These are phyloP conservation scores for Coracopsis vasa DNA, from an alignment of 2,113 vertebrate species.

Conservation along the genomic window DNA sequence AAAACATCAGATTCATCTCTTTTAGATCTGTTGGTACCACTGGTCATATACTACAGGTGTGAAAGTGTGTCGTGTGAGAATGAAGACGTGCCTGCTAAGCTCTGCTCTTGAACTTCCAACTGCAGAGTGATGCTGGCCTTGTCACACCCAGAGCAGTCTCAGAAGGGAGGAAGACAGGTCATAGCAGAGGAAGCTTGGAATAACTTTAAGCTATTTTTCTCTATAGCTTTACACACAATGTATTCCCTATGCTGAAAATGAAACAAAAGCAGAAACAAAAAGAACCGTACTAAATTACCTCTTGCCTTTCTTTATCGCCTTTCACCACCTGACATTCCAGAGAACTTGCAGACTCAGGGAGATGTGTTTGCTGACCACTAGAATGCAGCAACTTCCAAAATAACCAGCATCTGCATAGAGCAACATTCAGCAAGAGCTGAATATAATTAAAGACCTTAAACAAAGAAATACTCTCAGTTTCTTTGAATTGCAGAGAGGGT, in stretches of 20 bases:
- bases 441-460: not conserved
- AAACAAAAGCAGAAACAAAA: not conserved
- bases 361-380: not conserved
- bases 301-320: not conserved
- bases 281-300: not conserved
- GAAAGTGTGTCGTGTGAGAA: too few species aligned
- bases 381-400: not conserved
- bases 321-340: not conserved
- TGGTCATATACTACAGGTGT: too few species aligned
- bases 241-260: not conserved
- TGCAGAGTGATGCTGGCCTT: not conserved
- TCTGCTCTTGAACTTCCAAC: too few species aligned
- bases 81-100: too few species aligned
- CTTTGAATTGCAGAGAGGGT: not conserved
- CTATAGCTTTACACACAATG: not conserved
- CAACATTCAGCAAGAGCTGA: not conserved
- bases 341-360: not conserved
- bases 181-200: not conserved
- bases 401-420: not conserved
- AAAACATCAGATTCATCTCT: too few species aligned
- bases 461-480: not conserved
- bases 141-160: rapidly evolving
- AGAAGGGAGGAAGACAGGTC: not conserved
- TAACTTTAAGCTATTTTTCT: rapidly evolving
- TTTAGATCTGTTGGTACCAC: too few species aligned